A percentile compares a stretch with the other conserved stretches of the same genome.
phyloP scores from a whole-genome alignment of 2,888 invertebrate species.

The Ectemnius continuus region DNA sequence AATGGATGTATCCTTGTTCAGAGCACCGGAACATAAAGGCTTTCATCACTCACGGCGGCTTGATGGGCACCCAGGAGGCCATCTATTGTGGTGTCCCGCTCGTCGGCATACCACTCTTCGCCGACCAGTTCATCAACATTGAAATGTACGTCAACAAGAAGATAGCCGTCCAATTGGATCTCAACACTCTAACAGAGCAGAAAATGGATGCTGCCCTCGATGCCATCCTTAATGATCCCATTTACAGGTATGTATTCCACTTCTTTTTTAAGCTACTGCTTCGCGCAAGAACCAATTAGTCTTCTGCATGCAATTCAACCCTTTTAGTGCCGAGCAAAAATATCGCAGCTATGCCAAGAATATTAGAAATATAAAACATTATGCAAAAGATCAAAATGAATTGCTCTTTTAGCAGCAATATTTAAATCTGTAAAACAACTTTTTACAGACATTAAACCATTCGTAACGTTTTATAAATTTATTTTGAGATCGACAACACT shows the following conservation, averaged over 20 bases:
- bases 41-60: slow-evolving; percentile 74
- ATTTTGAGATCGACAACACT: too few species aligned
- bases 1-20: slow-evolving; percentile 36
- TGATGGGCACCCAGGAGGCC: slow-evolving; percentile 72
- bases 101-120: slow-evolving; percentile 72
- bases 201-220: slow-evolving; percentile 64
- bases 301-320: too few species aligned
- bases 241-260: slow-evolving; percentile 59
- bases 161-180: slow-evolving; percentile 62
- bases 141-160: slow-evolving; percentile 60
- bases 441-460: too few species aligned
- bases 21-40: slow-evolving; percentile 70
- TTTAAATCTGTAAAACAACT: too few species aligned
- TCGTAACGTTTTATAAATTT: too few species aligned
- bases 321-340: too few species aligned
- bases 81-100: slow-evolving; percentile 71
- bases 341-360: too few species aligned
- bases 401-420: too few species aligned
- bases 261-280: too few species aligned
- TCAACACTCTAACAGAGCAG: slow-evolving; percentile 58
- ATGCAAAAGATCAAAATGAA: too few species aligned
- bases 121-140: slow-evolving; percentile 71
- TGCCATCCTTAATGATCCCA: slow-evolving; percentile 62
- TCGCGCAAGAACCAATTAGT: too few species aligned
- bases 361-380: too few species aligned